Evolutionary conservation across 2,797 vertebrate genomes (phyloP).

Genomic region (Ataeniobius toweri): DNA sequence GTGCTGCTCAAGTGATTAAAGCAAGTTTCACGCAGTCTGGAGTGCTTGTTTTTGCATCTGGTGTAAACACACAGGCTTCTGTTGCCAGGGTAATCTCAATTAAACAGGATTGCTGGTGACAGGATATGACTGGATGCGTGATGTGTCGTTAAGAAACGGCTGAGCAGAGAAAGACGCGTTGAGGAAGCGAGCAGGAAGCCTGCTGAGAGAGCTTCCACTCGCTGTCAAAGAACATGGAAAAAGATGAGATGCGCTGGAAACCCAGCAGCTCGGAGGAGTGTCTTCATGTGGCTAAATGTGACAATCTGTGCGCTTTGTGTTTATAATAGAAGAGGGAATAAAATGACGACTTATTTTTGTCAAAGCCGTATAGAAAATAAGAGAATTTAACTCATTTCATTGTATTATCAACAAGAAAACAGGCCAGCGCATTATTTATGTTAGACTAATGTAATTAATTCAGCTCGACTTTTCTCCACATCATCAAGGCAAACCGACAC

Average conservation of each 20-base stretch:
- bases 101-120: constrained; percentile 44
- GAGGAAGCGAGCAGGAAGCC: constrained; percentile 42
- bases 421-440: constrained; percentile 40
- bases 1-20: constrained; percentile 58
- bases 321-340: constrained; percentile 22
- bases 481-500: constrained; percentile 39
- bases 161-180: constrained; percentile 38
- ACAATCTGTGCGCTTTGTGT: constrained; percentile 23
- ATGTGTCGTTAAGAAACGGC: constrained; percentile 51
- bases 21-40: constrained; percentile 21
- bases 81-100: constrained; percentile 57
- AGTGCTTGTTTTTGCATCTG: constrained; percentile 45
- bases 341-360: constrained; percentile 4
- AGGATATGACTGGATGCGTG: constrained; percentile 54
- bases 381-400: constrained; percentile 43
- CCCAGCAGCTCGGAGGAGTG: constrained; percentile 7
- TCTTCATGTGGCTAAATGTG: constrained; percentile 20
- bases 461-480: constrained; percentile 37
- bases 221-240: constrained; percentile 44
- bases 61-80: constrained; percentile 32
- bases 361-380: constrained; percentile 16
- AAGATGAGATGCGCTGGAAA: constrained; percentile 37
- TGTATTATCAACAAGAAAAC: constrained; percentile 36
- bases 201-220: constrained; percentile 39
- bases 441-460: constrained; percentile 41